A percentile compares a stretch with the other conserved stretches of the same genome.
Evolutionary conservation across 2,797 vertebrate species (phyloP).

Genomic region (Lutjanus campechanus): DNA sequence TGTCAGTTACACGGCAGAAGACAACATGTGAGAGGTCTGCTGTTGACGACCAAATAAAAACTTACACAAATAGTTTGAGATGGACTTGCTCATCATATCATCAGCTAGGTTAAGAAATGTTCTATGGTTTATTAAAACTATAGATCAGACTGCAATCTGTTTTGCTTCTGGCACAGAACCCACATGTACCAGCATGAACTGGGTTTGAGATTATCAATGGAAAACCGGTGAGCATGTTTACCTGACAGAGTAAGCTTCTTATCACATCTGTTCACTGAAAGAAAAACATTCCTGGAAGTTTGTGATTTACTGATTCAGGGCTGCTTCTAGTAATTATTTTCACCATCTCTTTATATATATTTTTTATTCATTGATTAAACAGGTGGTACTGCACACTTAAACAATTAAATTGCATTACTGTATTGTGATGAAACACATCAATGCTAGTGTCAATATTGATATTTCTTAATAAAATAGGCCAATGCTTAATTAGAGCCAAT

Average conservation of each 20-base stretch:
- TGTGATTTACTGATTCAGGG: not conserved
- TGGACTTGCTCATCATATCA: not conserved
- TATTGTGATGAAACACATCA: too few relatives aligned
- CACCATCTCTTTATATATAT: not conserved
- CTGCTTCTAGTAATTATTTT: not conserved
- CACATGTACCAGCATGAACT: conserved; percentile 38
- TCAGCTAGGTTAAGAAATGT: not conserved
- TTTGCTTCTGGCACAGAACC: not conserved
- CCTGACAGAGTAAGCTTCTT: conserved; percentile 44
- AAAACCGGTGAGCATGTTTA: conserved; percentile 39
- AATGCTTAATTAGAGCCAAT: too few relatives aligned
- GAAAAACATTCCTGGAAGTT: conserved; percentile 1
- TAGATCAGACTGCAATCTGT: not conserved
- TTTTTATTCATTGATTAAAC: not conserved
- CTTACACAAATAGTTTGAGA: not conserved
- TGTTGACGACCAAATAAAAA: not conserved
- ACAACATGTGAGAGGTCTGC: not conserved
- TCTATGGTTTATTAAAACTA: not conserved
- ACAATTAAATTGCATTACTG: too few relatives aligned
- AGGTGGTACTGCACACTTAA: too few relatives aligned
- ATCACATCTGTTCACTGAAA: conserved; percentile 26
- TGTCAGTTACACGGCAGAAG: conserved; percentile 24
- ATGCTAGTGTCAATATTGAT: too few relatives aligned
- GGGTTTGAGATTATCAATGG: conserved; percentile 41
- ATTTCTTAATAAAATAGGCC: too few relatives aligned